These are phyloP conservation scores for Andrena marginata DNA, from an alignment of 2,888 invertebrate species.

Conservation along the genomic window DNA sequence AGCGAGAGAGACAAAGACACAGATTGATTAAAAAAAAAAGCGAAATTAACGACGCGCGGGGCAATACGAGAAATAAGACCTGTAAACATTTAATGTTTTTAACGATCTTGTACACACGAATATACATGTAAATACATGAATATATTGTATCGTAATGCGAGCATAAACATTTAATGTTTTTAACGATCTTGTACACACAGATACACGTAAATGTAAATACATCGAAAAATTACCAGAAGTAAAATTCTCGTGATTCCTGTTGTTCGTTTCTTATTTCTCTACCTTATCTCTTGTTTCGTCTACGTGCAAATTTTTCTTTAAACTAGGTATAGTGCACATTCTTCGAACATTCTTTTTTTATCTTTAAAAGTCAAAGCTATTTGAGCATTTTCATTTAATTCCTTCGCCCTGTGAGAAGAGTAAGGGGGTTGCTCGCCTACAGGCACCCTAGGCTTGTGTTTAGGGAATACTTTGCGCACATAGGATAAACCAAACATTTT, in stretches of 20 bases:
- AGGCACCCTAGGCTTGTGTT: too few relatives aligned
- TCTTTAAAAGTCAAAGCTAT: too few relatives aligned
- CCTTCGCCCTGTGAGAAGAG: too few relatives aligned
- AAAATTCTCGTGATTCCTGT: slow-evolving; percentile 57
- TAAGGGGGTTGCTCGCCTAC: too few relatives aligned
- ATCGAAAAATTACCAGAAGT: slow-evolving; percentile 81
- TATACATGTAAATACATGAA: slow-evolving; percentile 83
- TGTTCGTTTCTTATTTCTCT: slow-evolving; percentile 58
- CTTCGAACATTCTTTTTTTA: too few relatives aligned
- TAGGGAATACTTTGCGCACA: too few relatives aligned
- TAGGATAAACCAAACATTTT: too few relatives aligned
- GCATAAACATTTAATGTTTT: slow-evolving; percentile 84
- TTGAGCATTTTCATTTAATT: too few relatives aligned
- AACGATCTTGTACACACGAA: slow-evolving; percentile 83
- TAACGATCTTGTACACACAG: slow-evolving; percentile 84
- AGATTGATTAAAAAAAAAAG: background rate
- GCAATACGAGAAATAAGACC: slow-evolving; percentile 72
- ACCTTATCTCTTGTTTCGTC: slow-evolving; percentile 7
- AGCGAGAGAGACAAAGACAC: slow-evolving; percentile 28
- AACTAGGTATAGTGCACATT: too few relatives aligned
- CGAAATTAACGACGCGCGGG: slow-evolving; percentile 64
- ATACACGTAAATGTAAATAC: slow-evolving; percentile 84
- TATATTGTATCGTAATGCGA: slow-evolving; percentile 82
- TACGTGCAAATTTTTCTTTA: background rate
- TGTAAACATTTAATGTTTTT: slow-evolving; percentile 84